Evolutionary conservation across 2,113 vertebrate genomes (phyloP).

Genomic region (human): DNA sequence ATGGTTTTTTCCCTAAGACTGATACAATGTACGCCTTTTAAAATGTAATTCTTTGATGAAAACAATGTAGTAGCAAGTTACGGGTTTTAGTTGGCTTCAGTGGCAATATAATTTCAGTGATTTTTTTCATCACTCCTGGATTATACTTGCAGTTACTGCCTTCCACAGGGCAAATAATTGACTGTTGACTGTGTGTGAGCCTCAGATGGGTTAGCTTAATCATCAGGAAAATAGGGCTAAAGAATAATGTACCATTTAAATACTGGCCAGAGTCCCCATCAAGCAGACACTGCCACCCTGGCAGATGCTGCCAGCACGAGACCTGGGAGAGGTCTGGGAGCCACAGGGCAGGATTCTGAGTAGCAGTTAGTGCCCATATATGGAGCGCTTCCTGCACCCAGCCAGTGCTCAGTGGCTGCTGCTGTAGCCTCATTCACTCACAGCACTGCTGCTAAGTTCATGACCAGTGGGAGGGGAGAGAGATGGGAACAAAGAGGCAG

Average conservation of each 20-base stretch:
- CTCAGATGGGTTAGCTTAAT: not conserved
- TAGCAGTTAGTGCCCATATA: not conserved
- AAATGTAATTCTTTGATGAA: not conserved
- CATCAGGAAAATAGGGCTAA: not conserved
- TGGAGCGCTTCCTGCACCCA: not conserved
- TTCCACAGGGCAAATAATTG: not conserved
- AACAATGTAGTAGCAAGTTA: not conserved
- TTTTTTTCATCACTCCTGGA: not conserved
- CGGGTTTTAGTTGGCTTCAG: not conserved
- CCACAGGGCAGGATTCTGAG: not conserved
- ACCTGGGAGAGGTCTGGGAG: not conserved
- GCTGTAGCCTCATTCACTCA: not conserved
- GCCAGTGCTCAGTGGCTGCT: not conserved
- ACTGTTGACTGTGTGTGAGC: not conserved
- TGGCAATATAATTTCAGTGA: not conserved
- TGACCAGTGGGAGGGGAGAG: accelerated
- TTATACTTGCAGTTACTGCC: not conserved
- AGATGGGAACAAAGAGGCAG: accelerated
- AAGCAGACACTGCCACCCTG: not conserved
- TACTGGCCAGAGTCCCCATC: not conserved
- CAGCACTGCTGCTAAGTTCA: not conserved
- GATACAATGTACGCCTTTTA: not conserved
- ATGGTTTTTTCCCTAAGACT: not conserved
- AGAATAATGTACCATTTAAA: not conserved
- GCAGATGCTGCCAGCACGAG: not conserved